phyloP scores from a whole-genome alignment of 2,113 vertebrate species.

The Micronycteris hirsuta region DNA sequence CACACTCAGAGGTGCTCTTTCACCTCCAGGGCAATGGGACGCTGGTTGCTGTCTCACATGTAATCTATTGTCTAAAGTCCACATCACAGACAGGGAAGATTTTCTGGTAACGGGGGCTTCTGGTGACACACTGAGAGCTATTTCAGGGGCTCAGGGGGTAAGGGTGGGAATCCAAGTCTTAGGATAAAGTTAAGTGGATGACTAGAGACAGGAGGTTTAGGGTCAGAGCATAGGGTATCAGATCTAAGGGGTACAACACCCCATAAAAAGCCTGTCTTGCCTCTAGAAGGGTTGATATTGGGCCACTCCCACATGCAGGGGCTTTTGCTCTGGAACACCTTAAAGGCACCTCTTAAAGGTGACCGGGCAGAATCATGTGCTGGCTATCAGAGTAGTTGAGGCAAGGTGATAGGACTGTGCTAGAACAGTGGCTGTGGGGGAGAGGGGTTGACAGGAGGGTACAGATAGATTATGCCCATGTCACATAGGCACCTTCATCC shows the following conservation, averaged over 20 bases:
- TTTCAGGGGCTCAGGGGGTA: not conserved
- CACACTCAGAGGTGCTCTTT: not conserved
- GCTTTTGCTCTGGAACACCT: not conserved
- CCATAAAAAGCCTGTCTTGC: not conserved
- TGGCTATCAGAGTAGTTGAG: not conserved
- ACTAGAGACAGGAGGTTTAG: not conserved
- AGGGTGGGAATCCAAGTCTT: not conserved
- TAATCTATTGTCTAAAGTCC: not conserved
- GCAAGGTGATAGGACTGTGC: not conserved
- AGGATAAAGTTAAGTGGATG: not conserved
- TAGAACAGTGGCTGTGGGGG: not conserved
- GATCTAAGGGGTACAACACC: not conserved
- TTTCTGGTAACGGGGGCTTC: not conserved
- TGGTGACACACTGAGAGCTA: not conserved
- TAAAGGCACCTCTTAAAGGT: not conserved
- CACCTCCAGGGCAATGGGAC: not conserved
- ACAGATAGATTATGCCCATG: not conserved
- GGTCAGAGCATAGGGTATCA: not conserved
- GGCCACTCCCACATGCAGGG: not conserved
- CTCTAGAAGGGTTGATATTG: not conserved
- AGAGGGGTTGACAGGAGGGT: not conserved
- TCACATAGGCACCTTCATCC: accelerated
- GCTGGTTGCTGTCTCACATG: not conserved
- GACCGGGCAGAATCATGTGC: not conserved
- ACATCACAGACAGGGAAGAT: not conserved